phyloP scores from a whole-genome alignment of 2,888 invertebrate species.

The Keiferia lycopersicella region DNA sequence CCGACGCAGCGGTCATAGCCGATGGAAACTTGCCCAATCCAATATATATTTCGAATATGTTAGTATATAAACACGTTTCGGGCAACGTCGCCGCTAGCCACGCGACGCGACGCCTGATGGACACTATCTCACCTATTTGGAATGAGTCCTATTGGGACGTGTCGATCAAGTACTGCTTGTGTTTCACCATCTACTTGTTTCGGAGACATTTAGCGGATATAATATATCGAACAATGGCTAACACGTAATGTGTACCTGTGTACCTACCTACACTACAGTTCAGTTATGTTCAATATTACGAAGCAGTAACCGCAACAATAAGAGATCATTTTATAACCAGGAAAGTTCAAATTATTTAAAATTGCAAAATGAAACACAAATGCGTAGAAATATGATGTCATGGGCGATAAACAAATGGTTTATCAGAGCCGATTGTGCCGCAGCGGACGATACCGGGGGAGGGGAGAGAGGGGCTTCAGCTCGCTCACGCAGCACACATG shows the following conservation, averaged over 20 bases:
- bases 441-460: not conserved
- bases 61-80: conserved; percentile 24
- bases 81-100: conserved; percentile 14
- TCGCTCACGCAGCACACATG: not conserved
- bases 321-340: not conserved
- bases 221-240: too few species aligned
- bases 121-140: conserved; percentile 20
- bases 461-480: not conserved
- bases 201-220: not conserved
- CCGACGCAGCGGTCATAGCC: conserved; percentile 44
- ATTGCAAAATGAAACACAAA: conserved; percentile 2
- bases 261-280: too few species aligned
- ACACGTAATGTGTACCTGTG: too few species aligned
- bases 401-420: conserved; percentile 13
- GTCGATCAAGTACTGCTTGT: not conserved
- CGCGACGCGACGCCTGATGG: conserved; percentile 21
- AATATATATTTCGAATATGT: conserved; percentile 45
- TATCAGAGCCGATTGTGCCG: conserved; percentile 6
- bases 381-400: conserved; percentile 14
- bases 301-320: not conserved
- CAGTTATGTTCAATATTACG: not conserved
- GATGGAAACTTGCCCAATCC: conserved; percentile 62
- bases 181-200: not conserved
- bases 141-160: conserved; percentile 17
- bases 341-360: not conserved